Percentiles rank a stretch among this genome's conserved stretches.
phyloP scores from a whole-genome alignment of 2,888 invertebrate genomes.

The Luffia ferchaultella region DNA sequence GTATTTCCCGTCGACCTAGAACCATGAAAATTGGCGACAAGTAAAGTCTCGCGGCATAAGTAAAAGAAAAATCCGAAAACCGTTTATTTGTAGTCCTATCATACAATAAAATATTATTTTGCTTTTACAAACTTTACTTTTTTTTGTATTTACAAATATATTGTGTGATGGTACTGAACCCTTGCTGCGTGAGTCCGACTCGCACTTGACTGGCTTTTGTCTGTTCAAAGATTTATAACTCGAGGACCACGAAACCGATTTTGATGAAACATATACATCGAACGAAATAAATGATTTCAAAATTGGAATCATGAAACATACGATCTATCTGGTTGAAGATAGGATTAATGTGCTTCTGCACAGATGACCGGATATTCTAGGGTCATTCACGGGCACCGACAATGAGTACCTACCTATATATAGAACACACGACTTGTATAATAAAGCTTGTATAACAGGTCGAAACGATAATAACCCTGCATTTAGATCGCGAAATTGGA shows the following conservation, averaged over 20 bases:
- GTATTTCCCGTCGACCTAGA: neutral
- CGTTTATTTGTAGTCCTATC: neutral
- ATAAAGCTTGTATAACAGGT: slow-evolving; percentile 5
- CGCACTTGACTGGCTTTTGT: neutral
- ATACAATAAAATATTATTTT: neutral
- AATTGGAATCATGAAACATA: too few relatives aligned
- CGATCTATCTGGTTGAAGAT: too few relatives aligned
- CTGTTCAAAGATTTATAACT: neutral
- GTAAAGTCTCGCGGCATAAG: neutral
- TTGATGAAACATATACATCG: too few relatives aligned
- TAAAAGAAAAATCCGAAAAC: neutral
- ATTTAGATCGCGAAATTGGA: slow-evolving; percentile 36
- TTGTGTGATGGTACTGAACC: neutral
- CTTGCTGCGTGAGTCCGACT: neutral
- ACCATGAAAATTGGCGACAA: neutral
- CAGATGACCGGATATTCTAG: neutral
- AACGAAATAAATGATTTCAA: too few relatives aligned
- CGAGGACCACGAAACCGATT: too few relatives aligned
- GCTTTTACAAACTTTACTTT: neutral
- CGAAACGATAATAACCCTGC: slow-evolving; percentile 26
- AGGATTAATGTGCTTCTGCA: neutral
- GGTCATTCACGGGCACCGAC: neutral
- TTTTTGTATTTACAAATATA: neutral
- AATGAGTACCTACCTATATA: too few relatives aligned
- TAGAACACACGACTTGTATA: too few relatives aligned